Base-by-base conservation (phyloP, 2,113 vertebrate genomes). In the Callithrix jacchus region DNA sequence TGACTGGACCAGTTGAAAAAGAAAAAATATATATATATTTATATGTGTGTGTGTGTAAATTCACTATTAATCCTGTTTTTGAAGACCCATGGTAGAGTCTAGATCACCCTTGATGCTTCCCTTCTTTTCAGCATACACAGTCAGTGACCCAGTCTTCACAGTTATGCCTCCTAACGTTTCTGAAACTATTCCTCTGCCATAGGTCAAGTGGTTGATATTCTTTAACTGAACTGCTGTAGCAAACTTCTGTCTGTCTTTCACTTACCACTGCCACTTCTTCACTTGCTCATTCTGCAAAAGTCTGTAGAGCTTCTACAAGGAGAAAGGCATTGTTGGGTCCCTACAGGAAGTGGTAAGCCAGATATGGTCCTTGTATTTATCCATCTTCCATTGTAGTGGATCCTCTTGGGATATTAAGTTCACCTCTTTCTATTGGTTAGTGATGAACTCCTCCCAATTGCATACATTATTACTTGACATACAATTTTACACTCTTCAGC, bases 341-440 rank as follows among this genome's bases (percentile, higher is more conserved):
- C 20, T n/a, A 32, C 9, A 32, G 23, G 42, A 84, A 64, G 40
- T 30, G 3, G 5, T 9, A 58, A 95, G 35, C 13, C 20, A 79
- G 35, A 71, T 49, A 13, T 6, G 27, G 10, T 3, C 6, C 1
- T 71, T 52, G 20, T 0, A 84, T 30, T 71, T 66, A 35, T 0
- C 0, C 0, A 61, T n/a, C 20, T 89, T 87, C 32, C 13, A 61
- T 54, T 66, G 21, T 27, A 27, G 1, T 8, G 14, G 3, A 32
- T 35, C 35, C 82, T 91, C 20, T 37, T 86, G 45, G 61, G 27
- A 37, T 4, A 54, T 35, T 27, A 91, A n/a, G 3, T 37, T 32
- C 23, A 25, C 1, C 0, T 14, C 1, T 42, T 3, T 47, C 9
- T 77, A 30, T 11, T 40, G 4, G 37, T 8, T 25, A 32, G n/a